Percentiles rank a stretch among this genome's conserved stretches.
Conservation (phyloP, 2,113 vertebrate species). For the Agapornis roseicollis region DNA sequence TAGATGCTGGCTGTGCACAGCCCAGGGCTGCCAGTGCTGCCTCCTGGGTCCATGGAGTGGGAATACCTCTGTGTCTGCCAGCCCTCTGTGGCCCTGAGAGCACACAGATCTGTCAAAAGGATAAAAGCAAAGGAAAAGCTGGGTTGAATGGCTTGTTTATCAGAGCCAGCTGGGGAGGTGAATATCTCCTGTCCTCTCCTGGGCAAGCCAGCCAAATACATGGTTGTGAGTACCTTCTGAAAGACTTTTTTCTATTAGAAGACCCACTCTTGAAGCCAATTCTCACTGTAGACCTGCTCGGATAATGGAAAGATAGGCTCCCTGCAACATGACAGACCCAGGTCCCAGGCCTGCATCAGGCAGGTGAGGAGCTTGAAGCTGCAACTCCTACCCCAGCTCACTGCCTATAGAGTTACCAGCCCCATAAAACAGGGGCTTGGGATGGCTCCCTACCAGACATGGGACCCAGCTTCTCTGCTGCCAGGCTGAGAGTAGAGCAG, state of each 20-base stretch:
- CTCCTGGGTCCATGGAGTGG: background rate
- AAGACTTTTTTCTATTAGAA: background rate
- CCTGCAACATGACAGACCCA: fast-evolving
- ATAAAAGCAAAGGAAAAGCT: background rate
- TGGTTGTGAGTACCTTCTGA: background rate
- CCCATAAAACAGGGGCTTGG: background rate
- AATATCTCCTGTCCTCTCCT: background rate
- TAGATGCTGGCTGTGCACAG: background rate
- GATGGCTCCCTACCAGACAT: background rate
- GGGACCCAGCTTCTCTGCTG: background rate
- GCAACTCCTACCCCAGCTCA: background rate
- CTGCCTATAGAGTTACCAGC: fast-evolving
- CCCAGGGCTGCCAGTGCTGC: fast-evolving
- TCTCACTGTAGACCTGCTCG: background rate
- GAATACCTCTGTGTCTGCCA: background rate
- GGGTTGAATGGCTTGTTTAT: background rate
- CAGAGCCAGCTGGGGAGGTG: background rate
- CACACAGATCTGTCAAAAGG: background rate
- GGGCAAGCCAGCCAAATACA: background rate
- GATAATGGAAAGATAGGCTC: background rate
- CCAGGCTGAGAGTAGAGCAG: background rate
- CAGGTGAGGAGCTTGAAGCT: background rate
- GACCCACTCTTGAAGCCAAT: background rate
- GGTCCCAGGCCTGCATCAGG: background rate
- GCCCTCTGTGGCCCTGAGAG: background rate